Evolutionary conservation across 2,113 vertebrate genomes (phyloP), one percentile per base, ranked within the genome.

Genomic region (Epinephelus moara): DNA sequence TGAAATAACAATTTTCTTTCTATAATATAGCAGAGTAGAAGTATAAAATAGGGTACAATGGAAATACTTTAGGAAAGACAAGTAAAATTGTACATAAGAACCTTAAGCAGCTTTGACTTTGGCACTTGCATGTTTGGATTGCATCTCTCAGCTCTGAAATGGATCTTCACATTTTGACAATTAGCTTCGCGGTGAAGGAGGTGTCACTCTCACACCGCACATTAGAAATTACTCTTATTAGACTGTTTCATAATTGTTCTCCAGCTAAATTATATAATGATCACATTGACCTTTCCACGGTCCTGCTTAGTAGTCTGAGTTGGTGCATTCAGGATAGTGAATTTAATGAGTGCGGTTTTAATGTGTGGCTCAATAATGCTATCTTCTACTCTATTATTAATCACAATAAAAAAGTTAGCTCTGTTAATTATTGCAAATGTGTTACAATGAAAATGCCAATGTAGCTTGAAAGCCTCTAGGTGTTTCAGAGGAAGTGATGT

Each of bases 381-480:
- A 88, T 90, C 85, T 64, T 81, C 80, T 59, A 40, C 76, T 92
- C 81, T 56, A 89, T 90, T 90, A 93, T 93, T 91, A 90, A 94
- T 90, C 85, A 87, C 78, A 89, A 91, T 91, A 85, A 92, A 90
- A 92, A 89, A 88, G 76, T 90, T 92, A 85, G 85, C 89, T 81
- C 80, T 83, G 92, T 91, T 93, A 92, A 94, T 93, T 88, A 93
- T 91, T 88, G 86, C 79, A 84, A 90, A 93, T 88, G 85, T 80
- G 85, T 78, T 85, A 71, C 85, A 85, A 80, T 91, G 71, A 87
- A 94, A 93, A 92, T 91, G 86, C 78, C 87, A 87, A 69, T 86
- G 85, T 66, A 42, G 18, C 50, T 77, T 70, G 59, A 84, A 85
- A 82, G 82, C 88, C 84, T 85, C 21, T 30, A 81, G 91, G 75